Evolutionary conservation across 64 coral and sea anemone species (phyloP).

Genomic region (Dendrophyllia cribrosa): DNA sequence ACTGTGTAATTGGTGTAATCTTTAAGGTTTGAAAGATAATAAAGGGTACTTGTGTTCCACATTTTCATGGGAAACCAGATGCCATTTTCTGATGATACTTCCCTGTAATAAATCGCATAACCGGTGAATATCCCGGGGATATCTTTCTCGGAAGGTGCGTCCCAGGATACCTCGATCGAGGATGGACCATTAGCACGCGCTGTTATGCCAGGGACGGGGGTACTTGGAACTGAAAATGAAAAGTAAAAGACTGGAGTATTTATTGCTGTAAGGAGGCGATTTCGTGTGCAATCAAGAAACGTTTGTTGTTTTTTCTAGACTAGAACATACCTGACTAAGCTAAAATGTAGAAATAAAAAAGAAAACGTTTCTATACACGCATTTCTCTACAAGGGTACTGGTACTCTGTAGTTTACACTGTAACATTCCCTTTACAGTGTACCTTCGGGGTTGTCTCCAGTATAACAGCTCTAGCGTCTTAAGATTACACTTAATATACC

Average conservation of each 20-base stretch:
- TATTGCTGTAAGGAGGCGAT: neutral
- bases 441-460: too few species aligned
- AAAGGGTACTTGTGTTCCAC: neutral
- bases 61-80: neutral
- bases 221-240: neutral
- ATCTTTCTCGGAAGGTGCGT: neutral
- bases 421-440: too few species aligned
- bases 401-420: too few species aligned
- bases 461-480: too few species aligned
- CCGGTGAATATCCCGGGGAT: neutral
- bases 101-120: constrained; percentile 6
- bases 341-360: too few species aligned
- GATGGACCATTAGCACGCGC: neutral
- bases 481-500: too few species aligned
- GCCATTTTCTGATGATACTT: neutral
- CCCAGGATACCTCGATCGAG: constrained; percentile 1
- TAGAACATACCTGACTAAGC: too few species aligned
- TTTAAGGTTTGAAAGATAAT: neutral
- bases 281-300: neutral
- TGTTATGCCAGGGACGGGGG: neutral
- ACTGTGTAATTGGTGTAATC: constrained; percentile 12
- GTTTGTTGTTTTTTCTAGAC: too few species aligned
- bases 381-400: too few species aligned
- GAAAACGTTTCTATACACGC: too few species aligned
- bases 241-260: neutral